phyloP scores from a whole-genome alignment of 2,113 vertebrate species.

The Conger conger region DNA sequence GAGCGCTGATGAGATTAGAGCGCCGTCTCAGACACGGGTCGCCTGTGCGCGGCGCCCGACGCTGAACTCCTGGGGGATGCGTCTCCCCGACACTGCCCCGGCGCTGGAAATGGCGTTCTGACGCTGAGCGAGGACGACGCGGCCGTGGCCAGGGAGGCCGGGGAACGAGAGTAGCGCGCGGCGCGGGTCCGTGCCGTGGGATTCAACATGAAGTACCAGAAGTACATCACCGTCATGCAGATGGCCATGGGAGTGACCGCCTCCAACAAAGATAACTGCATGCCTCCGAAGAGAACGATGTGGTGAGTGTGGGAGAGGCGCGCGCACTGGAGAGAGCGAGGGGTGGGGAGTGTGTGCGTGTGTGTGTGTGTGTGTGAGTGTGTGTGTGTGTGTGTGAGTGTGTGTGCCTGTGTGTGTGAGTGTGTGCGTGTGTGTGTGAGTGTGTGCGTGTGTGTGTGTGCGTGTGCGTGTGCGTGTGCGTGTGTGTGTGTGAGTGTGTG shows the following conservation, averaged over 20 bases:
- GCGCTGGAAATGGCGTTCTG: conserved; percentile 68
- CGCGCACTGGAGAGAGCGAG: background rate
- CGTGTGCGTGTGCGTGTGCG: conserved; percentile 32
- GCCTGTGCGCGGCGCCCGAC: conserved; percentile 56
- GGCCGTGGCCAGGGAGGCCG: conserved; percentile 65
- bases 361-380: conserved; percentile 33
- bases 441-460: conserved; percentile 32
- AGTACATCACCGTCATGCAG: conserved; percentile 98
- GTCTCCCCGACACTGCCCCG: conserved; percentile 53
- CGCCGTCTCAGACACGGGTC: conserved; percentile 66
- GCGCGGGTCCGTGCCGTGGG: conserved; percentile 77
- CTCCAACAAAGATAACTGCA: conserved; percentile 91
- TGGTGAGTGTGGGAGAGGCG: conserved; percentile 79
- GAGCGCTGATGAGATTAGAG: conserved; percentile 79
- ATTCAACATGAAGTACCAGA: conserved; percentile 93
- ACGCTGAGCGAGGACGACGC: conserved; percentile 54
- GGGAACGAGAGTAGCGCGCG: conserved; percentile 71
- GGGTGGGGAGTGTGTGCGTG: conserved; percentile 32
- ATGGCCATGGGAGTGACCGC: conserved; percentile 98
- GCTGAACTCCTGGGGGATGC: conserved; percentile 58
- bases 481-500: conserved; percentile 33
- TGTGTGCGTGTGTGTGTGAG: conserved; percentile 34
- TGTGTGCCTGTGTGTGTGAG: too few relatives aligned
- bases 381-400: conserved; percentile 32
- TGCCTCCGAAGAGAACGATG: conserved; percentile 89